Evolutionary conservation across 2,113 vertebrate genomes (phyloP).

Genomic region (Crotalus tigris): DNA sequence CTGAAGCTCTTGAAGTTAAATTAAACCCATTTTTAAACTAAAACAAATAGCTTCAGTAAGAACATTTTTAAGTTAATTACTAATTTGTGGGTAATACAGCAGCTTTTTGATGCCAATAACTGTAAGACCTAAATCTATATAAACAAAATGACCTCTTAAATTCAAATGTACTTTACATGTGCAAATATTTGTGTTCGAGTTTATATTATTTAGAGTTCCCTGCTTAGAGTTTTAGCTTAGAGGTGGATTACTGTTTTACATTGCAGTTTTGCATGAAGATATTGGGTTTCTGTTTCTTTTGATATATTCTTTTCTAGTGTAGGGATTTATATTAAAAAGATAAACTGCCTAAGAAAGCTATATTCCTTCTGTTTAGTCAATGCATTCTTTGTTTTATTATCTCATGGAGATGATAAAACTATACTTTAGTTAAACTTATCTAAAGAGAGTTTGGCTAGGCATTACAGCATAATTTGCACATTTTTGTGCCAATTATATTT

Average conservation of each 20-base stretch:
- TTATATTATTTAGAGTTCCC: conserved; percentile 15
- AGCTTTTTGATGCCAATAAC: conserved; percentile 20
- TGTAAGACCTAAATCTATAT: conserved; percentile 17
- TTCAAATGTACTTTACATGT: conserved; percentile 14
- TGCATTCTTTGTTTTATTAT: neutral
- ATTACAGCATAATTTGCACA: neutral
- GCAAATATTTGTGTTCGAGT: conserved; percentile 23
- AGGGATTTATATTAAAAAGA: neutral
- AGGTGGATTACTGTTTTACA: conserved; percentile 23
- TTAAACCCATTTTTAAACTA: conserved; percentile 21
- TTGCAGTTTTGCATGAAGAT: conserved; percentile 1
- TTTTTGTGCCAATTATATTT: neutral
- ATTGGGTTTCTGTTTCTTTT: conserved; percentile 23
- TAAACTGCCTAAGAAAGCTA: neutral
- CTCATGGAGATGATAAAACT: neutral
- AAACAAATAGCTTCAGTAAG: conserved; percentile 35
- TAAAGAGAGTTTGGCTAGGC: neutral
- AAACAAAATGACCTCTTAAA: conserved; percentile 22
- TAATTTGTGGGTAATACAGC: conserved; percentile 16
- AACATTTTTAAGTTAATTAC: conserved; percentile 34
- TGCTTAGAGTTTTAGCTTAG: neutral
- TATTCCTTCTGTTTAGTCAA: conserved; percentile 16
- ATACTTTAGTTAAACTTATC: neutral
- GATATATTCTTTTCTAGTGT: conserved; percentile 3
- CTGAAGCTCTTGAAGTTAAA: conserved; percentile 43